phyloP scores from a whole-genome alignment of 2,797 vertebrate species.

The Glossophaga mutica region DNA sequence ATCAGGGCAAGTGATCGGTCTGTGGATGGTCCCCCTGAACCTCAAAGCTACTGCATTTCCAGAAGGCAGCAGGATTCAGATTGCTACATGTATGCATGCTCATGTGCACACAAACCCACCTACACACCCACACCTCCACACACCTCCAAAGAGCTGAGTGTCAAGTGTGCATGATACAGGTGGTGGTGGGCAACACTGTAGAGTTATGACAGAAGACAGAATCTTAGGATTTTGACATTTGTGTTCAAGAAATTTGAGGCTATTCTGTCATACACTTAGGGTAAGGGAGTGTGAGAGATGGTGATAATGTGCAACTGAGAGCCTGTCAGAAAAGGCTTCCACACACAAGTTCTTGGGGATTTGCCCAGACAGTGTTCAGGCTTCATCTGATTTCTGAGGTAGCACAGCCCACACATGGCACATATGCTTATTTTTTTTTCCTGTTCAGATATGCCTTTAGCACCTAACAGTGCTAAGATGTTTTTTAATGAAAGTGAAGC shows the following conservation, averaged over 20 bases:
- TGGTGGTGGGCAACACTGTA: accelerated
- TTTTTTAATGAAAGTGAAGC: neutral
- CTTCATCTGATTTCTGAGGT: neutral
- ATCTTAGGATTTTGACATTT: neutral
- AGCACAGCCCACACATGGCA: no score
- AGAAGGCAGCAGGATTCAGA: neutral
- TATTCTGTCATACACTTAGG: neutral
- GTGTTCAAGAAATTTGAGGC: neutral
- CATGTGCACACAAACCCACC: neutral
- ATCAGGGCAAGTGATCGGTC: neutral
- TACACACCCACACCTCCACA: no score
- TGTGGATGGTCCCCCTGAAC: neutral
- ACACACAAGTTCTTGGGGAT: neutral
- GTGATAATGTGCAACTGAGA: neutral
- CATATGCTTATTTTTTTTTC: neutral
- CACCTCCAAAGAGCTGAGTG: neutral
- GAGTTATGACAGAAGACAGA: neutral
- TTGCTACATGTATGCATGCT: accelerated
- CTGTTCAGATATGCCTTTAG: neutral
- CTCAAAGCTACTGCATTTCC: accelerated
- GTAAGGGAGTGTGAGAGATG: neutral
- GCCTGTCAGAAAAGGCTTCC: neutral
- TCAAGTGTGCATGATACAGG: neutral
- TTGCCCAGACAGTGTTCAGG: neutral
- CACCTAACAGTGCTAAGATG: neutral